phyloP scores from a whole-genome alignment of 2,797 vertebrate species.

The Danio choprae region DNA sequence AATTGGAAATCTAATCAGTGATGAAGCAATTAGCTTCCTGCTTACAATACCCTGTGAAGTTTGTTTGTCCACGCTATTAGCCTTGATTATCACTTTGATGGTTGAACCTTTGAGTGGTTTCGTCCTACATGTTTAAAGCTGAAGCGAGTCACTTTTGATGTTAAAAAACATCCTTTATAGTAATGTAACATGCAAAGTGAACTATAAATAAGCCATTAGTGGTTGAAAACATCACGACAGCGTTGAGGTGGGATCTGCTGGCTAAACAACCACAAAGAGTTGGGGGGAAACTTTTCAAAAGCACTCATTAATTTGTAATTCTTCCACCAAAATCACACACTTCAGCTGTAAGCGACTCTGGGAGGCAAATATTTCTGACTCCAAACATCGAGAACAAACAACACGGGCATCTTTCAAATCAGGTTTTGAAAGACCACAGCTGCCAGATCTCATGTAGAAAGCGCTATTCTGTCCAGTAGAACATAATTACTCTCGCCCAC shows the following conservation, averaged over 20 bases:
- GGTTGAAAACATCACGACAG: background rate
- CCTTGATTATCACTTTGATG: constrained; percentile 6
- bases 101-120: background rate
- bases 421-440: constrained; percentile 24
- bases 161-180: background rate
- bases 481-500: constrained; percentile 27
- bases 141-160: background rate
- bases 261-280: background rate
- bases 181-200: background rate
- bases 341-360: background rate
- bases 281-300: background rate
- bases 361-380: constrained; percentile 21
- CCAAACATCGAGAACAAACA: constrained; percentile 16
- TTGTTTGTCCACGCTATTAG: background rate
- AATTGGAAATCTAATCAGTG: constrained; percentile 17
- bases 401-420: constrained; percentile 5
- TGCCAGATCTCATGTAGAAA: constrained; percentile 5
- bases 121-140: background rate
- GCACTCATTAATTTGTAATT: constrained; percentile 3
- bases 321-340: background rate
- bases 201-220: background rate
- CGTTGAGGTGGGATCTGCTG: background rate
- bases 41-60: background rate
- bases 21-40: constrained; percentile 15
- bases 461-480: constrained; percentile 15